Evolutionary conservation across 64 coral and sea anemone genomes (phyloP), one percentile per base, ranked within the genome.

Genomic region (Exaiptasia diaphana): DNA sequence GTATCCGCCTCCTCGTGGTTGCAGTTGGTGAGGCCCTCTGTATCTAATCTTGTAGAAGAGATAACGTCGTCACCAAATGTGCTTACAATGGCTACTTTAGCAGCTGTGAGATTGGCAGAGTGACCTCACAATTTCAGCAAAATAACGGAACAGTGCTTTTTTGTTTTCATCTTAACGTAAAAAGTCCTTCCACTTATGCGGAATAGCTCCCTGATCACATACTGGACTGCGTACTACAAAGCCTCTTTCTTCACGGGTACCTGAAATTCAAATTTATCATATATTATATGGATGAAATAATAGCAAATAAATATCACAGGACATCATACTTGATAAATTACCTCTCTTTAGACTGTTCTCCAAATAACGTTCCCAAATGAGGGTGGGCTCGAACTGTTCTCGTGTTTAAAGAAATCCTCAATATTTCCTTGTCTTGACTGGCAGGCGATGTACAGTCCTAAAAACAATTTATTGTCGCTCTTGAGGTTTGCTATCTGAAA

Each of bases 231-330:
- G 10, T 17, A 30, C 40, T 37, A 52, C 38, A 18, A 61, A 42
- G 58, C 76, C 76, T 80, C 57, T 42, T 24, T 80, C 63, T 1
- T 56, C 46, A 61, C 35, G 3, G 30, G 71, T 28, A 50, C 22
- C n/a, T n/a, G n/a, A n/a, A n/a, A n/a, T n/a, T n/a, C n/a, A n/a
- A n/a, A n/a, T n/a, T n/a, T 50, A 74, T 74, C 68, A 48, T 90
- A 77, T 5, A 90, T 70, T 31, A 71, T 90, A 23, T 68, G 36
- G 20, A 35, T 29, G 20, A 69, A n/a, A 53, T 90, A 90, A 39
- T 10, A 69, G 63, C 83, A 78, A 60, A 78, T 83, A 39, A 78
- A 57, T 28, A 77, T 49, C 82, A 60, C 79, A 28, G 83, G 79
- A 35, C 79, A 68, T 44, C n/a, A n/a, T n/a, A n/a, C n/a, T n/a